Evolutionary conservation across 2,113 vertebrate genomes (phyloP), one percentile per base, ranked within the genome.

Genomic region (Tonatia bakeri): DNA sequence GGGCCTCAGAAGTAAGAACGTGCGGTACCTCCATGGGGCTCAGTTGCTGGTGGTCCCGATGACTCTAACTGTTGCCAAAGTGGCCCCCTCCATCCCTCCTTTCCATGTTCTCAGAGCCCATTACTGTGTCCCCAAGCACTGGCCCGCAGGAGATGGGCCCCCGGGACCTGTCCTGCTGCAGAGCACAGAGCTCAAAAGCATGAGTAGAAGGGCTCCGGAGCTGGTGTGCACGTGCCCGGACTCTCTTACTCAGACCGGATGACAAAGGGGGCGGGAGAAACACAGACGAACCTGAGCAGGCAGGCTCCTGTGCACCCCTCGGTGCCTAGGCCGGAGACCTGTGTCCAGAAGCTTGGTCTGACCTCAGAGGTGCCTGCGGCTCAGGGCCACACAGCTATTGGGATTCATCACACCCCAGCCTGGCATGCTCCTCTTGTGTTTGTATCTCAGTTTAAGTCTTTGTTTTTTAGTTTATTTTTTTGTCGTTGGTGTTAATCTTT

Each of bases 151-250:
- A 81, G 79, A 43, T 19, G 22, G 1, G 43, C 67, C 26, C 31
- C 4, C 54, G 50, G n/a, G 83, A 67, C 38, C 92, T 43, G 20
- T 22, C 17, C 26, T 45, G 24, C 54, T 47, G 9, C 52, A 33
- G n/a, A 54, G 17, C 61, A 82, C 24, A 52, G 50, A 14, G 22
- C 10, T 11, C 14, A 5, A 26, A 33, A 24, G 36, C n/a, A 33
- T 7, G 24, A 22, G 50, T 26, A 40, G 80, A 64, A 81, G 52
- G 1, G 4, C n/a, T 64, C 36, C 36, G 28, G 86, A 33, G 5
- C n/a, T 11, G 19, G 3, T 5, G 7, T 31, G 15, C 1, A 4
- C 1, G 19, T 52, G 33, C 33, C 7, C 4, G 19, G 54, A 28
- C 67, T 72, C 40, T 11, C 0, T 65, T 45, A 26, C 24, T 70